These are phyloP conservation scores for Athetis lepigone DNA, from an alignment of 2,888 invertebrate species.

Conservation along the genomic window DNA sequence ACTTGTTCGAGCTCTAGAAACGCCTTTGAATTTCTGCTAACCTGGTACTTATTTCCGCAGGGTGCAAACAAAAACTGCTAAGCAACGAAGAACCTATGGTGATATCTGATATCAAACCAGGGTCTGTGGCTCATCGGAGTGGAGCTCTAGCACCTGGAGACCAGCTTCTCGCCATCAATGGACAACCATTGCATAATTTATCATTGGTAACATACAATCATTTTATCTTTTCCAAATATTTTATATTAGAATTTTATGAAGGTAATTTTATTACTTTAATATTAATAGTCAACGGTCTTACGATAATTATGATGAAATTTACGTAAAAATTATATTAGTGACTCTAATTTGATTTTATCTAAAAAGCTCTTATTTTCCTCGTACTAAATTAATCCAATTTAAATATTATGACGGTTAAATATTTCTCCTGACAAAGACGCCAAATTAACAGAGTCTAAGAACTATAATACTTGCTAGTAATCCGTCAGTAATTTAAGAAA, in stretches of 20 bases:
- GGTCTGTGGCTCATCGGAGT: conserved; percentile 97
- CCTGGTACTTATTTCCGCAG: conserved; percentile 64
- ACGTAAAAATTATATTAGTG: background rate
- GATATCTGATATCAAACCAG: conserved; percentile 96
- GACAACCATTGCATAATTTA: conserved; percentile 94
- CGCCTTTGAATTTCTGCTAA: conserved; percentile 6
- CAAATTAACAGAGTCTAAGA: too few species aligned
- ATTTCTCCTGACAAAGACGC: conserved; percentile 21
- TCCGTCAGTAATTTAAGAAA: too few species aligned
- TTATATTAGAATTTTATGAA: too few species aligned
- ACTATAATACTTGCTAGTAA: too few species aligned
- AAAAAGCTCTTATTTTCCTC: conserved; percentile 5
- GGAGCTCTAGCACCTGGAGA: conserved; percentile 97
- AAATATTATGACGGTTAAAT: conserved; percentile 25
- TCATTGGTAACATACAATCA: conserved; percentile 90
- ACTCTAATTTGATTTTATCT: conserved; percentile 9
- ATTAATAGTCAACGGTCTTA: background rate
- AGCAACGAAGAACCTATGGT: conserved; percentile 94
- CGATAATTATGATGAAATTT: background rate
- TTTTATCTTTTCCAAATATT: background rate
- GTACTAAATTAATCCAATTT: conserved; percentile 15
- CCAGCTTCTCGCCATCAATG: conserved; percentile 96
- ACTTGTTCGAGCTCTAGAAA: background rate
- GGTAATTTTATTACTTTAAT: too few species aligned
- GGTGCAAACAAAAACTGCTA: conserved; percentile 85